A percentile compares a stretch with the other conserved stretches of the same genome.
Evolutionary conservation across 2,113 vertebrate species (phyloP).

Genomic region (Gambusia holbrooki): DNA sequence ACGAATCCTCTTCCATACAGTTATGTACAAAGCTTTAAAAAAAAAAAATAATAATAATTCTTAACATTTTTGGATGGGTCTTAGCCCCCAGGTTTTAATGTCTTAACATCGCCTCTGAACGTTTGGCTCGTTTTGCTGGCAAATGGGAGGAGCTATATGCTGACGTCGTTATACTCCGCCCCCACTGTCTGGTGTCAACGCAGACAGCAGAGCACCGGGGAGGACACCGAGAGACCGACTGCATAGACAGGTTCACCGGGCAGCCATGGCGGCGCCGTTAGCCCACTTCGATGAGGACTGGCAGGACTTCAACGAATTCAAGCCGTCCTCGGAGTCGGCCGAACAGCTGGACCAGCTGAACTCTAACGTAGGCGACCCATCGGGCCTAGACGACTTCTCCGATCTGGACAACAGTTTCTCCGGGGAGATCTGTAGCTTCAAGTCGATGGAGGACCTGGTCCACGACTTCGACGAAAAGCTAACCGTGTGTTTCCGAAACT

Average conservation of each 20-base stretch:
- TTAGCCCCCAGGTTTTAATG: no score
- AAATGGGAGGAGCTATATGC: neutral
- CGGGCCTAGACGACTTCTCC: conserved; percentile 76
- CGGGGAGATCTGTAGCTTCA: conserved; percentile 82
- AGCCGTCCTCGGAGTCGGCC: conserved; percentile 74
- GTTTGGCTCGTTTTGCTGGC: conserved; percentile 53
- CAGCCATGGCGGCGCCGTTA: conserved; percentile 89
- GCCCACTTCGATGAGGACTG: conserved; percentile 93
- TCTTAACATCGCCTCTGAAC: no score
- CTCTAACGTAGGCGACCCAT: conserved; percentile 69
- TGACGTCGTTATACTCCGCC: conserved; percentile 19
- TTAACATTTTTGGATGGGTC: no score
- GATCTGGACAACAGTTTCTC: conserved; percentile 83
- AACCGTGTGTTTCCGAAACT: conserved; percentile 88
- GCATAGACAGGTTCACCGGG: conserved; percentile 23
- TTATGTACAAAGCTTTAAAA: no score
- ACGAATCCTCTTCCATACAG: no score
- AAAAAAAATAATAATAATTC: no score
- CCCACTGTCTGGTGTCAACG: neutral
- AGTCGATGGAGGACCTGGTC: conserved; percentile 84
- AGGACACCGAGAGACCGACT: neutral
- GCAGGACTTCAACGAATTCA: conserved; percentile 97
- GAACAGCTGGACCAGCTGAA: conserved; percentile 79
- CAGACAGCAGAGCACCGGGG: conserved; percentile 11
- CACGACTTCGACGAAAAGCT: conserved; percentile 90